A percentile compares a stretch with the other conserved stretches of the same genome.
These are phyloP conservation scores for Ceratina australensis DNA, from an alignment of 1,140 invertebrate genomes.

Conservation along the genomic window DNA sequence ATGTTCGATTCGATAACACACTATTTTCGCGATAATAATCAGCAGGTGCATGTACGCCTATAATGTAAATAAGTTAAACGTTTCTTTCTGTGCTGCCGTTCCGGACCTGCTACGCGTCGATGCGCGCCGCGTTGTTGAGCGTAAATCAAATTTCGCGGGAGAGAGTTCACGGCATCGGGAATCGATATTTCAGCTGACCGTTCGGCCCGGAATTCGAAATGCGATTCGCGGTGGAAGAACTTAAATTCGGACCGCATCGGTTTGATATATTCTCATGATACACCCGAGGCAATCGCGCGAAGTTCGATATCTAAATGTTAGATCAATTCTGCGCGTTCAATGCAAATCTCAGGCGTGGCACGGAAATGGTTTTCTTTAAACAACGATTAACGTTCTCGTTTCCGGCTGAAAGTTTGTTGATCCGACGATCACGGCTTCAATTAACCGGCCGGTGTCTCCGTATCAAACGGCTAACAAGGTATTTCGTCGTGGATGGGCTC, in stretches of 20 bases:
- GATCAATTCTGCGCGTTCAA: neutral
- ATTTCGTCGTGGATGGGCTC: slow-evolving; percentile 54
- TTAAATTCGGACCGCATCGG: neutral
- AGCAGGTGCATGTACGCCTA: neutral
- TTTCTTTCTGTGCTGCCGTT: slow-evolving; percentile 47
- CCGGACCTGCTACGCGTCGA: neutral
- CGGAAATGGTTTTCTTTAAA: too few relatives aligned
- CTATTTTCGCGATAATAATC: too few relatives aligned
- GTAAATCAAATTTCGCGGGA: slow-evolving; percentile 58
- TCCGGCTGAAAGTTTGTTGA: slow-evolving; percentile 27
- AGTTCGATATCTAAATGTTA: neutral
- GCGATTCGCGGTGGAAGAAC: neutral
- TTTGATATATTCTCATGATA: neutral
- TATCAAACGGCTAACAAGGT: slow-evolving; percentile 66
- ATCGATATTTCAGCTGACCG: slow-evolving; percentile 11
- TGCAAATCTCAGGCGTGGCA: neutral
- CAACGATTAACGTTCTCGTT: too few relatives aligned
- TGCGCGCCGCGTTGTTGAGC: slow-evolving; percentile 37
- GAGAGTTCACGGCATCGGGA: slow-evolving; percentile 2
- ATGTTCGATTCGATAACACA: too few relatives aligned
- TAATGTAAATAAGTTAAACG: neutral
- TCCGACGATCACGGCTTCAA: slow-evolving; percentile 58
- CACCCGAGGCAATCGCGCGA: neutral
- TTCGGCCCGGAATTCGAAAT: slow-evolving; percentile 1
- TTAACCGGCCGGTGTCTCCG: slow-evolving; percentile 60